Evolutionary conservation across 92 coral and sea anemone species (phyloP).

Genomic region (Actinostola sp.): DNA sequence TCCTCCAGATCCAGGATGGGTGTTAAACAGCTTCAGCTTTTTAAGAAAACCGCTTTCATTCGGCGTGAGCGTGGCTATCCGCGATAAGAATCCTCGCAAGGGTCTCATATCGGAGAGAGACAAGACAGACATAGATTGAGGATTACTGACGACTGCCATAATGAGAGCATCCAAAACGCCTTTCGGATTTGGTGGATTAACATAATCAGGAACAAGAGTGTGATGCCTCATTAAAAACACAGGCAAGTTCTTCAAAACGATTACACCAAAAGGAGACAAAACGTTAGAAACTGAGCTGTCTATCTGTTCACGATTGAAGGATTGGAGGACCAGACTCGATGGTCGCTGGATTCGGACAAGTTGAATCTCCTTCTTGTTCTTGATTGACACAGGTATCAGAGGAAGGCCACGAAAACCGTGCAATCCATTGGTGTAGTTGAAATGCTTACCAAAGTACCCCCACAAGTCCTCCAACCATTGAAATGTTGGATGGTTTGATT

Average conservation of each 20-base stretch:
- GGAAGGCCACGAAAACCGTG: constrained; percentile 55
- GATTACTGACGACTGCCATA: background rate
- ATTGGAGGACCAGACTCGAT: constrained; percentile 43
- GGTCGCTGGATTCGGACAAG: constrained; percentile 58
- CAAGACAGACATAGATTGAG: background rate
- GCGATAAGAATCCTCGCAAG: constrained; percentile 54
- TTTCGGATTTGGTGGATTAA: constrained; percentile 61
- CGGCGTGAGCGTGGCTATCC: background rate
- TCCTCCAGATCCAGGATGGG: constrained; percentile 18
- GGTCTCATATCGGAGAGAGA: constrained; percentile 40
- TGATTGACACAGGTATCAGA: constrained; percentile 55
- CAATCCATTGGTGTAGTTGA: constrained; percentile 30
- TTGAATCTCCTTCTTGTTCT: constrained; percentile 10
- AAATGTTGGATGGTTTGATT: constrained; percentile 55
- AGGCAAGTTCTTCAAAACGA: constrained; percentile 51
- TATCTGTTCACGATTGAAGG: constrained; percentile 32
- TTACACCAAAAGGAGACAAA: constrained; percentile 31
- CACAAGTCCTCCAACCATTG: constrained; percentile 79
- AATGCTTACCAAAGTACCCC: constrained; percentile 64
- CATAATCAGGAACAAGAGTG: constrained; percentile 29
- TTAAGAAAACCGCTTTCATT: constrained; percentile 31
- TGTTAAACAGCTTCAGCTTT: constrained; percentile 64
- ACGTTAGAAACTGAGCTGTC: constrained; percentile 21
- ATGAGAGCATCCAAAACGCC: constrained; percentile 51
- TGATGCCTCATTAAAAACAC: constrained; percentile 42